A percentile compares a stretch with the other conserved stretches of the same genome.
Evolutionary conservation across 2,888 invertebrate species (phyloP).

Genomic region (Heliconius ismenius): DNA sequence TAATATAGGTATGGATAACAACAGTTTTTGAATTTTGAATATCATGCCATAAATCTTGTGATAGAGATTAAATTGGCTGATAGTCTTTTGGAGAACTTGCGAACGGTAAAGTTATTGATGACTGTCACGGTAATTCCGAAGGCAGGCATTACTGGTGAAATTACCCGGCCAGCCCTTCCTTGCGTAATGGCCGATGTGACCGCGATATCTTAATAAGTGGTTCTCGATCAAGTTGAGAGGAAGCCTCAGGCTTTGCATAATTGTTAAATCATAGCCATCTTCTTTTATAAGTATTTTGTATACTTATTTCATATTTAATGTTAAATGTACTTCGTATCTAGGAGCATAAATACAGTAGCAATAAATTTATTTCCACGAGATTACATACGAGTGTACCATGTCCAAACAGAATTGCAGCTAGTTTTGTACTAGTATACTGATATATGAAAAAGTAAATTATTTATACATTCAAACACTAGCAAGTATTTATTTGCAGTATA

Average conservation of each 20-base stretch:
- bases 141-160: constrained; percentile 62
- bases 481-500: constrained; percentile 44
- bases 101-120: constrained; percentile 73
- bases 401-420: constrained; percentile 31
- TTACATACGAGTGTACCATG: constrained; percentile 9
- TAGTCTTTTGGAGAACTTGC: constrained; percentile 60
- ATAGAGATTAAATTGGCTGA: constrained; percentile 53
- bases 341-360: constrained; percentile 5
- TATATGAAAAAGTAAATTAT: constrained; percentile 34
- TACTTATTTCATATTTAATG: background rate
- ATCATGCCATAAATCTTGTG: constrained; percentile 36
- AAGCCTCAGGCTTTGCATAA: constrained; percentile 69
- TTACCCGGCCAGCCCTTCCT: constrained; percentile 56
- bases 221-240: constrained; percentile 69
- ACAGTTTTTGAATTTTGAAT: constrained; percentile 32
- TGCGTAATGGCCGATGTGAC: constrained; percentile 73
- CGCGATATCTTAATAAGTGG: constrained; percentile 79
- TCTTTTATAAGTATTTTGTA: constrained; percentile 31
- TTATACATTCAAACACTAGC: constrained; percentile 41
- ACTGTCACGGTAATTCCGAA: constrained; percentile 67
- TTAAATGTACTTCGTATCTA: background rate
- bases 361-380: constrained; percentile 24
- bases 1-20: constrained; percentile 13
- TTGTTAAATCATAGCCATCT: constrained; percentile 61
- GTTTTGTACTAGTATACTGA: constrained; percentile 29